phyloP scores from a whole-genome alignment of 1,140 invertebrate genomes.

The Drosophila carrolli region DNA sequence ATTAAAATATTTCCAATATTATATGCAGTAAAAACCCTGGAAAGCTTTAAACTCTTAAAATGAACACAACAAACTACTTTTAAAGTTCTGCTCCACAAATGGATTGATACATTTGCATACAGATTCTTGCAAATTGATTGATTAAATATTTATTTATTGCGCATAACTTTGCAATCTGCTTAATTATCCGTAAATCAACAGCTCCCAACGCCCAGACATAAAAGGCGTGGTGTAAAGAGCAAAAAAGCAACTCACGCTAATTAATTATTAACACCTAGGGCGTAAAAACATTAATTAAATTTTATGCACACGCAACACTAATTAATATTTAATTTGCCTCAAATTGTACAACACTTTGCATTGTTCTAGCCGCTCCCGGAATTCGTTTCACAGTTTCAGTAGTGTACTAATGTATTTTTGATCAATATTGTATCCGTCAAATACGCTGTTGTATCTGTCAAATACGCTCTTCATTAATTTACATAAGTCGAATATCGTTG shows the following conservation, averaged over 20 bases:
- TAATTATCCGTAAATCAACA: slow-evolving; percentile 52
- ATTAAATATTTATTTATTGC: slow-evolving; percentile 66
- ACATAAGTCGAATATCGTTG: slow-evolving; percentile 35
- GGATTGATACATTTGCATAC: not conserved
- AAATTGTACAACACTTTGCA: slow-evolving; percentile 52
- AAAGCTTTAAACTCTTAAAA: not conserved
- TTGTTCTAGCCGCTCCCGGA: slow-evolving; percentile 48
- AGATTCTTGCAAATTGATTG: slow-evolving; percentile 32
- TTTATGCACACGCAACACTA: slow-evolving; percentile 68
- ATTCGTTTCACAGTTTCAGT: slow-evolving; percentile 38
- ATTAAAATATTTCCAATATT: not conserved
- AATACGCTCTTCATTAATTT: slow-evolving; percentile 22
- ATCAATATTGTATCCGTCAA: slow-evolving; percentile 16
- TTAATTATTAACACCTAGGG: slow-evolving; percentile 74
- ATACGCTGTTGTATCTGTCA: slow-evolving; percentile 15
- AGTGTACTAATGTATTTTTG: slow-evolving; percentile 18
- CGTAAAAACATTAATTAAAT: slow-evolving; percentile 74
- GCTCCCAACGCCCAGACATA: slow-evolving; percentile 14
- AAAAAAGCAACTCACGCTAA: slow-evolving; percentile 43
- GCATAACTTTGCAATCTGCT: slow-evolving; percentile 32
- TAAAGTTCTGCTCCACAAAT: slow-evolving; percentile 1
- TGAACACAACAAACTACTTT: not conserved
- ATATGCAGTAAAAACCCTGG: too few relatives aligned
- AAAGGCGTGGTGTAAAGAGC: not conserved
- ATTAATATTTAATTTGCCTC: slow-evolving; percentile 74